Conservation (phyloP, 2,113 vertebrate species). For the Heterochromis multidens region DNA sequence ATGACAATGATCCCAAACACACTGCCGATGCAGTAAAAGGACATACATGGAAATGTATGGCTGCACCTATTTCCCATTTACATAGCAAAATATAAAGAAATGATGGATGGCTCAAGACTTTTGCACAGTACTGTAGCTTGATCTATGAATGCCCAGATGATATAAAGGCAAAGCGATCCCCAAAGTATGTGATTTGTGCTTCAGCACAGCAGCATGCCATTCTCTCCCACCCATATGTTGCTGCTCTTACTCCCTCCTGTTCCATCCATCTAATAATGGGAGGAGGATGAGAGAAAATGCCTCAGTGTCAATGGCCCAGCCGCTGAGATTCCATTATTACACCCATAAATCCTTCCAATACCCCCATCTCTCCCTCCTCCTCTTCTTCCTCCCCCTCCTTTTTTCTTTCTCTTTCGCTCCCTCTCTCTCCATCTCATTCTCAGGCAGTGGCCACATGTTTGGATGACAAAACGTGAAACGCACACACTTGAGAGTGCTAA, state of each 20-base stretch:
- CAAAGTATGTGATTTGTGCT: constrained; percentile 13
- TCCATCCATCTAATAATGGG: constrained; percentile 65
- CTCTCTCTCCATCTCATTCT: neutral
- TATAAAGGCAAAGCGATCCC: neutral
- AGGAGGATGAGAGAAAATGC: constrained; percentile 62
- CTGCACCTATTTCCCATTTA: neutral
- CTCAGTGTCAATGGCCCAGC: constrained; percentile 58
- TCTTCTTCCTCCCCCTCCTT: neutral
- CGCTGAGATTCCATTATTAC: constrained; percentile 70
- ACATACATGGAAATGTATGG: neutral
- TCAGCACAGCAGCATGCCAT: constrained; percentile 7
- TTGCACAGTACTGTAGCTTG: neutral
- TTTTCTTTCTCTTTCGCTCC: neutral
- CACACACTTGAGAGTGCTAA: constrained; percentile 7
- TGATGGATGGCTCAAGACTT: neutral
- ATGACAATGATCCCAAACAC: neutral
- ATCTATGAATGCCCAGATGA: constrained; percentile 1
- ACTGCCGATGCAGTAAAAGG: neutral
- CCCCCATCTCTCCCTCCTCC: neutral
- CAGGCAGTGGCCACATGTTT: neutral
- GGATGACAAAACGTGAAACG: constrained; percentile 10
- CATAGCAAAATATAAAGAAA: neutral
- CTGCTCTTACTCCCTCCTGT: constrained; percentile 41
- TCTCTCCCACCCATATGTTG: constrained; percentile 46
- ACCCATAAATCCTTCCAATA: constrained; percentile 64